Evolutionary conservation across 2,797 vertebrate genomes (phyloP).

Genomic region (Pantherophis alleghaniensis): DNA sequence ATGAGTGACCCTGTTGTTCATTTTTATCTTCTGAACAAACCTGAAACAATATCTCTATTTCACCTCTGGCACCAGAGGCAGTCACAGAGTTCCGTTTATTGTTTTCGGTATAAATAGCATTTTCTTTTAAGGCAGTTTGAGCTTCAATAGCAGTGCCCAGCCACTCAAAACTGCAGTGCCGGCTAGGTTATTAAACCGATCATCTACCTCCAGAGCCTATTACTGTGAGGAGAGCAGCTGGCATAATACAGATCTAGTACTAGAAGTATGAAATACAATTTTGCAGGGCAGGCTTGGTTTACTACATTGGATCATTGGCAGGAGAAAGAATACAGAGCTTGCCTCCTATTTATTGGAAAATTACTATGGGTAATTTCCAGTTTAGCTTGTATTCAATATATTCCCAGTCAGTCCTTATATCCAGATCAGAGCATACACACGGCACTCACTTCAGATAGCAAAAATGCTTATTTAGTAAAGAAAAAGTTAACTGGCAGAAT

Average conservation of each 20-base stretch:
- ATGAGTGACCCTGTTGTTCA: slow-evolving; percentile 29
- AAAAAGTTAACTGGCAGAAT: not conserved
- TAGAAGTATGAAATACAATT: slow-evolving; percentile 43
- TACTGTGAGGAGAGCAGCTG: slow-evolving; percentile 65
- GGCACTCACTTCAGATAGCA: not conserved
- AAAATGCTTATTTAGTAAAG: not conserved
- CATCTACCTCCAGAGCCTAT: slow-evolving; percentile 65
- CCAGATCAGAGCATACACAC: not conserved
- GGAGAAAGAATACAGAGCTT: slow-evolving; percentile 26
- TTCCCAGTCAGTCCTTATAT: not conserved
- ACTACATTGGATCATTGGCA: slow-evolving; percentile 34
- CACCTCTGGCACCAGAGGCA: slow-evolving; percentile 34
- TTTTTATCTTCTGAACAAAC: slow-evolving; percentile 41
- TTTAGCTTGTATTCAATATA: not conserved
- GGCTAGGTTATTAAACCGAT: slow-evolving; percentile 61
- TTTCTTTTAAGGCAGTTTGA: slow-evolving; percentile 51
- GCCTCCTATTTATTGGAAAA: slow-evolving; percentile 22
- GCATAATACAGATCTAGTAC: slow-evolving; percentile 40
- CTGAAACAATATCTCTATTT: slow-evolving; percentile 34
- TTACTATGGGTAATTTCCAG: not conserved
- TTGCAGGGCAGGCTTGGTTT: slow-evolving; percentile 38
- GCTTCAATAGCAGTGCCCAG: slow-evolving; percentile 55
- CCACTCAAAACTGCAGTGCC: slow-evolving; percentile 52
- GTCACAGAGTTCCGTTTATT: slow-evolving; percentile 36
- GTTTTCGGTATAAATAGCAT: slow-evolving; percentile 48